Percentiles rank a stretch among this genome's conserved stretches.
Conservation (phyloP, 2,797 vertebrate genomes). For the Trachops cirrhosus region DNA sequence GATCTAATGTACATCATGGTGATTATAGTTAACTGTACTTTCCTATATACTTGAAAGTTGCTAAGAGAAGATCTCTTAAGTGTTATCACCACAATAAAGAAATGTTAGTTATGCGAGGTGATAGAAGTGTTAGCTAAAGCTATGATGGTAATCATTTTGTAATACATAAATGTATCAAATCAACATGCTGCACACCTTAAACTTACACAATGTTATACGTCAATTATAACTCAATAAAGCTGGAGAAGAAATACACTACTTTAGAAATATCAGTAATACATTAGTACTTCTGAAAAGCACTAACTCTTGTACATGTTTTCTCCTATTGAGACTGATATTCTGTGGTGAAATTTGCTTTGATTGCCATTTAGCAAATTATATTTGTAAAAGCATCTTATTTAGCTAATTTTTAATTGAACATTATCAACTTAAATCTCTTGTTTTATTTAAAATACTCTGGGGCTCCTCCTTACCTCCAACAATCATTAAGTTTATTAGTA, state of each 20-base stretch:
- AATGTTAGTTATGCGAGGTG: not conserved
- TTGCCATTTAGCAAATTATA: not conserved
- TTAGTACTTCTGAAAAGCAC: not conserved
- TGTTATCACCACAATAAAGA: not conserved
- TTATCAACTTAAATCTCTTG: not conserved
- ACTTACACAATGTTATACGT: not conserved
- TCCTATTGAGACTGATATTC: not conserved
- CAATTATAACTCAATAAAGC: conserved; percentile 3
- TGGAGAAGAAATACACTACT: not conserved
- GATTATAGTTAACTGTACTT: not conserved
- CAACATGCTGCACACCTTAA: not conserved
- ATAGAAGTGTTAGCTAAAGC: not conserved
- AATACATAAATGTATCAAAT: not conserved
- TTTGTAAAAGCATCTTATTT: not conserved
- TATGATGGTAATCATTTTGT: not conserved
- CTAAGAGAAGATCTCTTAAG: not conserved
- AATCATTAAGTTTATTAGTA: not conserved
- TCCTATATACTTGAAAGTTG: not conserved
- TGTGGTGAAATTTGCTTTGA: not conserved
- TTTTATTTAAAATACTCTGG: conserved; percentile 7
- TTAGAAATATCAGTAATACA: not conserved
- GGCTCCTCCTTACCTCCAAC: not conserved
- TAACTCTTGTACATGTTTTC: not conserved
- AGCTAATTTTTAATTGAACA: not conserved
- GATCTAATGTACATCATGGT: not conserved